phyloP scores from a whole-genome alignment of 1,140 invertebrate genomes.

The Zaprionus tsacasi region DNA sequence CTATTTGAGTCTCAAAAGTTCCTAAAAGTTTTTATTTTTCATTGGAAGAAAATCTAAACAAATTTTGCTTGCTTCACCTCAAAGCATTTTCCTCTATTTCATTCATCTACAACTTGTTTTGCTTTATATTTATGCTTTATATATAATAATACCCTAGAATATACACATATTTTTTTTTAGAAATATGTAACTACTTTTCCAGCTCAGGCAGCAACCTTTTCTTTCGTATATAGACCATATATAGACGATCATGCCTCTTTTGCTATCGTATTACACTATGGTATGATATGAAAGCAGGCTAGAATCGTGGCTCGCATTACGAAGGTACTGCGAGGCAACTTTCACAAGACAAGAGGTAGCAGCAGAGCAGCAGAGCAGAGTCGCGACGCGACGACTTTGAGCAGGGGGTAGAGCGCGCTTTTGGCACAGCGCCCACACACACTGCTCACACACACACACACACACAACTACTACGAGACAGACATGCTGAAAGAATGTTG shows the following conservation, averaged over 20 bases:
- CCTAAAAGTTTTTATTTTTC: no score
- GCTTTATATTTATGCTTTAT: no score
- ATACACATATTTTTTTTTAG: no score
- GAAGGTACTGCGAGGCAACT: conserved; percentile 27
- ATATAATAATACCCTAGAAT: no score
- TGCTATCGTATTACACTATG: conserved; percentile 18
- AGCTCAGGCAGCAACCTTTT: not conserved
- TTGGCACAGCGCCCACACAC: conserved; percentile 43
- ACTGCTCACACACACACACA: conserved; percentile 3
- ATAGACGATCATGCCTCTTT: not conserved
- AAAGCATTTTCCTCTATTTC: no score
- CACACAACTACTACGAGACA: not conserved
- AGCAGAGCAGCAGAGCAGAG: conserved; percentile 1
- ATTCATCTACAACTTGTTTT: no score
- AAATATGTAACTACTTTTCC: no score
- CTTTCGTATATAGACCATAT: not conserved
- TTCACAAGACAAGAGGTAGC: conserved; percentile 42
- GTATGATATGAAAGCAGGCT: conserved; percentile 13
- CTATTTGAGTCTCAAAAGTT: no score
- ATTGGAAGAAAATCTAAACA: no score
- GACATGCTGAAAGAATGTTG: conserved; percentile 32
- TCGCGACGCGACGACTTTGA: no score
- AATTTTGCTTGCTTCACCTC: no score
- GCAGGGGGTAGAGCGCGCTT: conserved; percentile 21
- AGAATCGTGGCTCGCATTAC: not conserved